These are phyloP conservation scores for Rissa tridactyla DNA, from an alignment of 2,113 vertebrate genomes.

Conservation along the genomic window DNA sequence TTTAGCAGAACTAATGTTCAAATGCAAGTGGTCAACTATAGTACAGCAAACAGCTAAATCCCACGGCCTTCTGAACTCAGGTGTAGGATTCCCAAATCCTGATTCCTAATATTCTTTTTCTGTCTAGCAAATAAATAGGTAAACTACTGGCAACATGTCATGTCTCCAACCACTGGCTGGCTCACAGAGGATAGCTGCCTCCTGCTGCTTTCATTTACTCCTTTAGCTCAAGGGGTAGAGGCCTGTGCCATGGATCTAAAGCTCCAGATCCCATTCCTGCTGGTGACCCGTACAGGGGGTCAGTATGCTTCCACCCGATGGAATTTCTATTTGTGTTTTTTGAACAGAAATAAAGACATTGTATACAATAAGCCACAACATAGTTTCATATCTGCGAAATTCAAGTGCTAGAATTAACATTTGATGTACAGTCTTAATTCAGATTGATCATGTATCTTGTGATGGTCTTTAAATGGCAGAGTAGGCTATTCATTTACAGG, in stretches of 20 bases:
- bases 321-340: slow-evolving; percentile 69
- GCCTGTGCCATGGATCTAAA: slow-evolving; percentile 68
- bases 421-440: background rate
- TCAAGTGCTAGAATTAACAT: slow-evolving; percentile 3
- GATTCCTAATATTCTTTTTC: slow-evolving; percentile 71
- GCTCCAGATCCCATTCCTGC: slow-evolving; percentile 68
- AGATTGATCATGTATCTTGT: background rate
- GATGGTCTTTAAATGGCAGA: background rate
- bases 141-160: slow-evolving; percentile 72
- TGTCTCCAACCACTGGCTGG: slow-evolving; percentile 71
- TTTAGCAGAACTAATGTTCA: slow-evolving; percentile 7
- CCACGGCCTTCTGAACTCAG: slow-evolving; percentile 59
- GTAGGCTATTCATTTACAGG: background rate
- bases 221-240: slow-evolving; percentile 71
- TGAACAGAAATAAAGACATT: slow-evolving; percentile 52
- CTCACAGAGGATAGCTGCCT: slow-evolving; percentile 72
- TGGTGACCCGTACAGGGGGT: slow-evolving; percentile 68
- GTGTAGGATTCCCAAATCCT: slow-evolving; percentile 64
- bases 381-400: background rate
- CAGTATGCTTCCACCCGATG: slow-evolving; percentile 72
- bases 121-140: slow-evolving; percentile 72
- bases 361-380: slow-evolving; percentile 49
- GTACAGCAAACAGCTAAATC: slow-evolving; percentile 14
- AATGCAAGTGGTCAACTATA: background rate
- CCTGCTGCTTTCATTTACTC: slow-evolving; percentile 72